These are phyloP conservation scores for Poecilia picta DNA, from an alignment of 2,797 vertebrate genomes.

Conservation along the genomic window DNA sequence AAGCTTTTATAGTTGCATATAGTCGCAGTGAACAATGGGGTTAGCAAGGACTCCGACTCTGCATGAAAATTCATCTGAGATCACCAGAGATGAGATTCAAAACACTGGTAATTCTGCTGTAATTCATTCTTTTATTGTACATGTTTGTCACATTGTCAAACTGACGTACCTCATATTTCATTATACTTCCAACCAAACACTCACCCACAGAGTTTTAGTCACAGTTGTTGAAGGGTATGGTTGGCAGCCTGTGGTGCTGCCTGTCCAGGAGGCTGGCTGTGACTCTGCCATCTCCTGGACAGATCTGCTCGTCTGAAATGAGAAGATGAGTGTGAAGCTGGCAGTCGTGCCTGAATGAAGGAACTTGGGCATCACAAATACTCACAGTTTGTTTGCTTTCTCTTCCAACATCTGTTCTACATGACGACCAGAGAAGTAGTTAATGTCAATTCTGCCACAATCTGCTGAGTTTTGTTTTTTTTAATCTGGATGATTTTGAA, in stretches of 20 bases:
- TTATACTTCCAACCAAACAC: not conserved
- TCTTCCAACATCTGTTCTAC: conserved; percentile 39
- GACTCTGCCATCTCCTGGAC: conserved; percentile 73
- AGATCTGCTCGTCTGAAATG: conserved; percentile 43
- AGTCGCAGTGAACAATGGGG: conserved; percentile 39
- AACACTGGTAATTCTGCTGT: conserved; percentile 1
- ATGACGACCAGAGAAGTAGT: conserved; percentile 20
- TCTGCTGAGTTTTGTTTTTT: conserved; percentile 31
- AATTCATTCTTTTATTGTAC: conserved; percentile 2
- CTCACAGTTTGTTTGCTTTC: conserved; percentile 11
- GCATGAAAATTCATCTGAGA: conserved; percentile 29
- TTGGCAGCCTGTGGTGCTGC: conserved; percentile 21
- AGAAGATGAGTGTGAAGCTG: conserved; percentile 12
- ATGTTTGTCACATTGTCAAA: conserved; percentile 25
- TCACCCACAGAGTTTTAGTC: not conserved
- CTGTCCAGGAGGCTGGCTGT: conserved; percentile 28
- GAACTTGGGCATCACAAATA: conserved; percentile 23
- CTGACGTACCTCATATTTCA: not conserved
- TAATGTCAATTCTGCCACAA: conserved; percentile 50
- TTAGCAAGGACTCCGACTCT: conserved; percentile 36
- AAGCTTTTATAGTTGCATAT: conserved; percentile 47
- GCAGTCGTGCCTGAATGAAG: conserved; percentile 35
- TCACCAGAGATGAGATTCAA: conserved; percentile 24
- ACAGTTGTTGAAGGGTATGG: conserved; percentile 44
- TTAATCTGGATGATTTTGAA: conserved; percentile 24